Conservation (phyloP, 2,113 vertebrate genomes). For the Plestiodon gilberti region DNA sequence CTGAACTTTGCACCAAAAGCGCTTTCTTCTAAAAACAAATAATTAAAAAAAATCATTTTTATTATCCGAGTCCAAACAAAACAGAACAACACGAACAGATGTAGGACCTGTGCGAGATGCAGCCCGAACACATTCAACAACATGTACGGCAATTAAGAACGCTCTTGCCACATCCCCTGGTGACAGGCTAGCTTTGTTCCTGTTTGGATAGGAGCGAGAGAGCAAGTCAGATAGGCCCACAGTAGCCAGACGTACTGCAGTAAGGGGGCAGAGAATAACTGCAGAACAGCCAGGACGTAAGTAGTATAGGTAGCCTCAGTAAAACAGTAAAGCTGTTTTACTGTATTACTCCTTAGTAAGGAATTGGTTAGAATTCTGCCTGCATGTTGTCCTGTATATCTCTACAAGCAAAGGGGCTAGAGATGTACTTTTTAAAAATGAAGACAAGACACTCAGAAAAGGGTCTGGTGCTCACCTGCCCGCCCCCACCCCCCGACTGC, state of each 20-base stretch:
- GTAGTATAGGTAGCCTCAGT: background rate
- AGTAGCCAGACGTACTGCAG: background rate
- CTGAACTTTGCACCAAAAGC: background rate
- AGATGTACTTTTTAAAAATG: background rate
- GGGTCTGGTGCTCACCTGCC: too few relatives aligned
- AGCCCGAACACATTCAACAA: background rate
- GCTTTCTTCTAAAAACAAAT: background rate
- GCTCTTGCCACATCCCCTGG: background rate
- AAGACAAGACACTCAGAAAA: background rate
- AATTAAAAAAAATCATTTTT: background rate
- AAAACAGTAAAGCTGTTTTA: background rate
- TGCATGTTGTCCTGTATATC: background rate
- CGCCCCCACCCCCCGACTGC: background rate
- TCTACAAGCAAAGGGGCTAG: background rate
- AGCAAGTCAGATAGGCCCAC: background rate
- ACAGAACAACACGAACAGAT: background rate
- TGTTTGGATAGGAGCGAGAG: background rate
- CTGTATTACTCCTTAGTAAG: background rate
- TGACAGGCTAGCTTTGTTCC: background rate
- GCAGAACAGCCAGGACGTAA: background rate
- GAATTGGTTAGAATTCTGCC: background rate
- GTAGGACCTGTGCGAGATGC: background rate
- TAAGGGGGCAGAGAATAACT: too few relatives aligned
- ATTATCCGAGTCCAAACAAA: background rate
- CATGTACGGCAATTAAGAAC: background rate